Percentiles rank a stretch among this genome's conserved stretches.
Evolutionary conservation across 2,113 vertebrate species (phyloP).

Genomic region (Phylloscopus whistleri): DNA sequence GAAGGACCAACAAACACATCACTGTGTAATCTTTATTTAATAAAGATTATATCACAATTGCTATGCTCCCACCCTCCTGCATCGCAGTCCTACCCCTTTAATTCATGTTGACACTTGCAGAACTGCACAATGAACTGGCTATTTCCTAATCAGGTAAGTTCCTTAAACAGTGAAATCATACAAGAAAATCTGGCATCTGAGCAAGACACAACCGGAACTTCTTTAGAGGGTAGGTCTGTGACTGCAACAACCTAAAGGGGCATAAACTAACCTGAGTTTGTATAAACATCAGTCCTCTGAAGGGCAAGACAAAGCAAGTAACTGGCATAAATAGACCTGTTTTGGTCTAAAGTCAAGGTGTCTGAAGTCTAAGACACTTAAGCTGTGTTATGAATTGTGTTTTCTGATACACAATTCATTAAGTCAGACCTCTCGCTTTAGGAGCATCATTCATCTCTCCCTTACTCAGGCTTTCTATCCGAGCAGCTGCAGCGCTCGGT

Average conservation of each 20-base stretch:
- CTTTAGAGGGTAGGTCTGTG: accelerated
- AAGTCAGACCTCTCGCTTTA: background rate
- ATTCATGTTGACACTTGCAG: background rate
- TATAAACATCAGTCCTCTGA: no score
- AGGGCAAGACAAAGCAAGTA: accelerated
- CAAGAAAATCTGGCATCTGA: accelerated
- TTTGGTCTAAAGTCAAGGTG: accelerated
- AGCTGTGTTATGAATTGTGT: accelerated
- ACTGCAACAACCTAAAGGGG: background rate
- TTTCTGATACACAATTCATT: accelerated
- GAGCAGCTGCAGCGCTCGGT: accelerated
- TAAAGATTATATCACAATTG: accelerated
- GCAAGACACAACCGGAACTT: background rate
- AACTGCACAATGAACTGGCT: accelerated
- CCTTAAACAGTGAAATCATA: background rate
- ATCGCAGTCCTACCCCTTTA: background rate
- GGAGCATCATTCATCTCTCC: background rate
- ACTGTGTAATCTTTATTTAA: accelerated
- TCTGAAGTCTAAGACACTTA: no score
- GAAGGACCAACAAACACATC: background rate
- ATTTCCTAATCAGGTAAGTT: background rate
- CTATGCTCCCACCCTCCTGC: background rate
- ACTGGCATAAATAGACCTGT: accelerated
- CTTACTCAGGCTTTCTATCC: accelerated
- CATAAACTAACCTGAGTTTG: background rate